Percentiles rank a stretch among this genome's conserved stretches.
Evolutionary conservation across 2,113 vertebrate species (phyloP).

Genomic region (Nipponia nippon): DNA sequence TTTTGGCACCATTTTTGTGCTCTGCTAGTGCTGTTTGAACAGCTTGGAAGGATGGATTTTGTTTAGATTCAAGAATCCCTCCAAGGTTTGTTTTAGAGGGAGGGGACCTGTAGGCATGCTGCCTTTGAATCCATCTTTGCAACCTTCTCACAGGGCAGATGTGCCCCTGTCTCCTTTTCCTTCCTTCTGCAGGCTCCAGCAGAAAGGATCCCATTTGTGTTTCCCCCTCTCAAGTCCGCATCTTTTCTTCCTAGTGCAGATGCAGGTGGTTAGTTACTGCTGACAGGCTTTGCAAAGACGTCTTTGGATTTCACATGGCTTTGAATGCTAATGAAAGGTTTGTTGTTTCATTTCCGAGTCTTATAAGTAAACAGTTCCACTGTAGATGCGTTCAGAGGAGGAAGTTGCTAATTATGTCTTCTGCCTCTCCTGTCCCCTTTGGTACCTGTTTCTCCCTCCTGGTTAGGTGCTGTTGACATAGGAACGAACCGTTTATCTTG

Average conservation of each 20-base stretch:
- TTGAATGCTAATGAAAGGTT: slow-evolving; percentile 2
- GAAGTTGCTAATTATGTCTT: slow-evolving; percentile 5
- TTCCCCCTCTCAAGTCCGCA: neutral
- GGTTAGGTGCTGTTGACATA: slow-evolving; percentile 1
- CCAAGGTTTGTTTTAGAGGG: neutral
- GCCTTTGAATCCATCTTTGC: neutral
- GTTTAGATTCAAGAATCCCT: slow-evolving; percentile 20
- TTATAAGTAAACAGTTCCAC: neutral
- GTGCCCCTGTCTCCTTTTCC: neutral
- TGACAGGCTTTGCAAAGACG: neutral
- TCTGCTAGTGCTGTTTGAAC: slow-evolving; percentile 36
- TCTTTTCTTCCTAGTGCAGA: neutral
- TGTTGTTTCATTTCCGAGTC: neutral
- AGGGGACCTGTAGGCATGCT: neutral
- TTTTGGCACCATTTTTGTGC: neutral
- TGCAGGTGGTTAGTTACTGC: neutral
- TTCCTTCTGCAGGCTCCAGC: neutral
- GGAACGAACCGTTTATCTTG: neutral
- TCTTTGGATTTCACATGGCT: neutral
- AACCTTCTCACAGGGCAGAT: neutral
- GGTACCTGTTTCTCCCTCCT: neutral
- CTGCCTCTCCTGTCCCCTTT: neutral
- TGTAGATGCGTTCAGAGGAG: neutral
- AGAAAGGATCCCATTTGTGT: neutral
- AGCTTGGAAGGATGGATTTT: slow-evolving; percentile 41